phyloP scores from a whole-genome alignment of 2,888 invertebrate species.

The Amblyjoppa proteus region DNA sequence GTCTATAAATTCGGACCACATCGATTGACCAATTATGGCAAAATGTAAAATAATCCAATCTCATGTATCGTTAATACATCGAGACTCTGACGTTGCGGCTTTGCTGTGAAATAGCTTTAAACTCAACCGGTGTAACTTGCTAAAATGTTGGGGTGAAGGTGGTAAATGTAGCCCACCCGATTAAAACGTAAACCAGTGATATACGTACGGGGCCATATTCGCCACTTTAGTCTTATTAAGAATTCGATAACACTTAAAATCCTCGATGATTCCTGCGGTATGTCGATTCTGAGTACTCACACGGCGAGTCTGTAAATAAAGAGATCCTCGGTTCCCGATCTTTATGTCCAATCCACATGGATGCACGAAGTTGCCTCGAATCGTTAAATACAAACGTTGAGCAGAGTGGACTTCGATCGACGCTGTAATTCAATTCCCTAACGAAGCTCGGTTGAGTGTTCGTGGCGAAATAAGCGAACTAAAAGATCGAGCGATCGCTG shows the following conservation, averaged over 20 bases:
- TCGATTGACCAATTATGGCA: no score
- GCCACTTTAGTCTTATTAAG: not conserved
- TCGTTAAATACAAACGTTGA: slow-evolving; percentile 55
- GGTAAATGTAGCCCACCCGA: not conserved
- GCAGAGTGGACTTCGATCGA: slow-evolving; percentile 56
- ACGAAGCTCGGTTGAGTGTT: slow-evolving; percentile 57
- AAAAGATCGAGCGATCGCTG: slow-evolving; percentile 61
- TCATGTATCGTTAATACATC: not conserved
- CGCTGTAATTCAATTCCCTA: slow-evolving; percentile 66
- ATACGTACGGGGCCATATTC: not conserved
- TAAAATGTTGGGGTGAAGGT: not conserved
- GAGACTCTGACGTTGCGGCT: not conserved
- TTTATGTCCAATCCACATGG: not conserved
- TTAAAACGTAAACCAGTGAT: not conserved
- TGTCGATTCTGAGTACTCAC: not conserved
- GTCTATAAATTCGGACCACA: no score
- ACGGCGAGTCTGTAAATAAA: slow-evolving; percentile 13
- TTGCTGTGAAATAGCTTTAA: not conserved
- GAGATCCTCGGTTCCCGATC: not conserved
- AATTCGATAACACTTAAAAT: not conserved
- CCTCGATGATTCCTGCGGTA: not conserved
- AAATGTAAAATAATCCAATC: not conserved
- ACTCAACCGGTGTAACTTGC: not conserved
- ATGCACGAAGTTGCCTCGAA: slow-evolving; percentile 45
- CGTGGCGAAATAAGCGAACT: slow-evolving; percentile 26